A percentile compares a stretch with the other conserved stretches of the same genome.
Conservation (phyloP, 2,797 vertebrate species). For the Malacoraja senta region DNA sequence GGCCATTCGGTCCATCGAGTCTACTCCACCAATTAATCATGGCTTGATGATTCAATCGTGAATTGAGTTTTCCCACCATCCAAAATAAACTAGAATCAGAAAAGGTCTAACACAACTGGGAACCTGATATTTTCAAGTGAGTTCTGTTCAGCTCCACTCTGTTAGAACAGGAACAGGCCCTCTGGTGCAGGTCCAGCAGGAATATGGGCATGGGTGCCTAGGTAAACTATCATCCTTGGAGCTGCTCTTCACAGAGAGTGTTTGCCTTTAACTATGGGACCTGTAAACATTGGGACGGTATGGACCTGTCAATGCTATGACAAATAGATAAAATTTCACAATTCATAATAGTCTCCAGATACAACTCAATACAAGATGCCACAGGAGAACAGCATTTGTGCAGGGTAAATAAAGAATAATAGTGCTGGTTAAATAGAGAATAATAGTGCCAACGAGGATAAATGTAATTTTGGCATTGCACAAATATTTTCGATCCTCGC, state of each 20-base stretch:
- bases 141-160: background rate
- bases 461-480: background rate
- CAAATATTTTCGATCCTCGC: background rate
- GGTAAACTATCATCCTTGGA: background rate
- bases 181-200: too few species aligned
- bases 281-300: background rate
- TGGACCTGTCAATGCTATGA: background rate
- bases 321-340: conserved; percentile 3
- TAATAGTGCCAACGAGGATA: background rate
- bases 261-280: background rate
- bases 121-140: background rate
- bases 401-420: background rate
- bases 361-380: background rate
- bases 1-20: too few species aligned
- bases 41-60: too few species aligned
- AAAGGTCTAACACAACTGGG: background rate
- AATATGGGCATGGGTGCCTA: background rate
- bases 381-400: background rate
- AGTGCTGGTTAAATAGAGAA: background rate
- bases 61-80: background rate
- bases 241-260: background rate
- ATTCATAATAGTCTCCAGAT: background rate
- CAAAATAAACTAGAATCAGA: background rate
- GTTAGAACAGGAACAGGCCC: too few species aligned
- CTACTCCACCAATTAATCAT: too few species aligned